Evolutionary conservation across 2,888 invertebrate species (phyloP), one percentile per base, ranked within the genome.

Genomic region (Nemotelus nigrinus): DNA sequence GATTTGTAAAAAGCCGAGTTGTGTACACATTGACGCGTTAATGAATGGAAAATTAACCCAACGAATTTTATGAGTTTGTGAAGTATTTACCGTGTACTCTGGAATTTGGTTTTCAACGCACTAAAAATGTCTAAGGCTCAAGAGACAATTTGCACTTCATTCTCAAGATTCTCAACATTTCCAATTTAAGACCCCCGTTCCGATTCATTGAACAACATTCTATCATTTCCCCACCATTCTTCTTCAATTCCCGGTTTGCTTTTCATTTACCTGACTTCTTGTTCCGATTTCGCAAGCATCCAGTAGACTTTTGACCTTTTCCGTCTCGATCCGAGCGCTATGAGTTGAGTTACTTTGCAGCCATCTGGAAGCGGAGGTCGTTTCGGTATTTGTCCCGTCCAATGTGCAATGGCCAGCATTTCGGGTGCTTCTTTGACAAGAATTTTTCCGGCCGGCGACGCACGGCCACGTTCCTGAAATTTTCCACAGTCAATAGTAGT

Each of bases 371-470:
- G 88, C 57, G 90, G 89, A 0, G 94, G 94, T 80, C 93, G 88
- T 81, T 91, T 89, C 0, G 94, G 94, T 81, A 94, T 92, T 85
- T 93, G 92, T 3, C 92, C 90, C 0, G 94, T 95, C 92, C 93
- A 94, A 82, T 93, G 92, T 2, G 94, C 92, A 79, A 93, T 93
- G 44, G 94, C 94, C 83, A 95, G 88, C 89, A 94, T 91, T 85
- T 95, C 94, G 0, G 94, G 94, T 44, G 93, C 92, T 83, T 94
- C 94, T 85, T 93, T 93, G 80, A 96, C 92, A 80, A 92, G 89
- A 45, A 87, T 86, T 83, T 87, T 87, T 25, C 87, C 87, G 25
- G 85, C 83, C 8, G 87, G 87, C 2, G 87, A 86, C 39, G 87
- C 85, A 60, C 87, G 83, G 0, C 87, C 87, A 4, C 87, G 87